Conservation (phyloP, 2,797 vertebrate genomes). For the Mormyrus proboscirostris region DNA sequence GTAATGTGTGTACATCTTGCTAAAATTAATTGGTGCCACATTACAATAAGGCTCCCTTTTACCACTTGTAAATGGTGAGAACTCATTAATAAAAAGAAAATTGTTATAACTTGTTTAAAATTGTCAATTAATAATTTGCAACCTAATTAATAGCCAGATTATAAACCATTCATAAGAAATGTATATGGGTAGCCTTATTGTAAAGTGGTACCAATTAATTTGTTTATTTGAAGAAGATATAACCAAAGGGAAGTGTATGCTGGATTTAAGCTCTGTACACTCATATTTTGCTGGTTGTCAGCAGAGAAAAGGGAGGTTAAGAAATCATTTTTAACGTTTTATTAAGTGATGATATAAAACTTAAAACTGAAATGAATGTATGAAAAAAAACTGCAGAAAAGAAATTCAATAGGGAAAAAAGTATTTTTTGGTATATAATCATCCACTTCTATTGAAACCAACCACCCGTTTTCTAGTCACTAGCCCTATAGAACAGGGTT, state of each 20-base stretch:
- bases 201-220: neutral
- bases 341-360: conserved; percentile 8
- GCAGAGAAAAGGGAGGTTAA: neutral
- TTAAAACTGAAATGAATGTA: neutral
- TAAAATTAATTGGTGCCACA: neutral
- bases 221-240: neutral
- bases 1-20: neutral
- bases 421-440: neutral
- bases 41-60: neutral
- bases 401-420: neutral
- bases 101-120: neutral
- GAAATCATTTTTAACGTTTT: neutral
- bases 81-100: neutral
- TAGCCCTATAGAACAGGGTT: neutral
- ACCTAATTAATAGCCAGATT: neutral
- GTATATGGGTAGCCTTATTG: neutral
- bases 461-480: neutral
- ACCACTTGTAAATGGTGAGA: neutral
- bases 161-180: neutral
- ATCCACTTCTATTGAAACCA: neutral
- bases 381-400: neutral
- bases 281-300: neutral
- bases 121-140: neutral
- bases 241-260: neutral
- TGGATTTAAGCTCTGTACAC: neutral